Percentiles rank a stretch among this genome's conserved stretches.
phyloP scores from a whole-genome alignment of 2,888 invertebrate species.

The Drosophila macrospina region DNA sequence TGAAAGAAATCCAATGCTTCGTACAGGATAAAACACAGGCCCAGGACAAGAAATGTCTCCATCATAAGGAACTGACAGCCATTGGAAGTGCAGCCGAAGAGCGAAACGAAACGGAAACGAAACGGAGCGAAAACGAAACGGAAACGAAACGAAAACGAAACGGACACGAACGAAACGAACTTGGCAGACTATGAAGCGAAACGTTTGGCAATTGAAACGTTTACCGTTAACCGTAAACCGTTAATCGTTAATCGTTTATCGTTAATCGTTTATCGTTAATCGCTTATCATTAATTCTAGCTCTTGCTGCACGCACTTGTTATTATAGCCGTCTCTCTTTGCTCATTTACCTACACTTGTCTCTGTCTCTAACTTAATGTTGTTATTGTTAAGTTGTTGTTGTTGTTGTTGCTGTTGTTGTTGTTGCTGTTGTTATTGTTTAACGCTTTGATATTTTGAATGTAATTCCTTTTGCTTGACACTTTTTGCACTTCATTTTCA shows the following conservation, averaged over 20 bases:
- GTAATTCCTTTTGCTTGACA: slow-evolving; percentile 55
- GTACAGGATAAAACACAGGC: slow-evolving; percentile 89
- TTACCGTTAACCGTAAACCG: slow-evolving; percentile 5
- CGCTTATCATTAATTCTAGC: slow-evolving; percentile 2
- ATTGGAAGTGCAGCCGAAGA: slow-evolving; percentile 69
- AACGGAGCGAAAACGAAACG: slow-evolving; percentile 16
- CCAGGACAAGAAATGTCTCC: slow-evolving; percentile 89
- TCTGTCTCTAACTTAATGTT: background rate
- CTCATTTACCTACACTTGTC: background rate
- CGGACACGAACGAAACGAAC: slow-evolving; percentile 12
- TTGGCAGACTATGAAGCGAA: background rate
- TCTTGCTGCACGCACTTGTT: slow-evolving; percentile 4
- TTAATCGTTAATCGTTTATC: slow-evolving; percentile 5
- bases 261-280: slow-evolving; percentile 2
- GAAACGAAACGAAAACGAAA: slow-evolving; percentile 19
- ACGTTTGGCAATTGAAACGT: slow-evolving; percentile 13
- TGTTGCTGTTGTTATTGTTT: slow-evolving; percentile 17
- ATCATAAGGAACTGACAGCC: slow-evolving; percentile 85
- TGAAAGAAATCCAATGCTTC: slow-evolving; percentile 89
- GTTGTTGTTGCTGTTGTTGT: slow-evolving; percentile 1
- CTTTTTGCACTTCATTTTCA: slow-evolving; percentile 76
- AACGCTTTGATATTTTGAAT: slow-evolving; percentile 25
- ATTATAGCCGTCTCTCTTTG: slow-evolving; percentile 16
- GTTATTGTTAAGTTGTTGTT: background rate
- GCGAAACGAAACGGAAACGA: slow-evolving; percentile 30